Conservation (phyloP, 2,113 vertebrate genomes). For the Podarcis cretensis region DNA sequence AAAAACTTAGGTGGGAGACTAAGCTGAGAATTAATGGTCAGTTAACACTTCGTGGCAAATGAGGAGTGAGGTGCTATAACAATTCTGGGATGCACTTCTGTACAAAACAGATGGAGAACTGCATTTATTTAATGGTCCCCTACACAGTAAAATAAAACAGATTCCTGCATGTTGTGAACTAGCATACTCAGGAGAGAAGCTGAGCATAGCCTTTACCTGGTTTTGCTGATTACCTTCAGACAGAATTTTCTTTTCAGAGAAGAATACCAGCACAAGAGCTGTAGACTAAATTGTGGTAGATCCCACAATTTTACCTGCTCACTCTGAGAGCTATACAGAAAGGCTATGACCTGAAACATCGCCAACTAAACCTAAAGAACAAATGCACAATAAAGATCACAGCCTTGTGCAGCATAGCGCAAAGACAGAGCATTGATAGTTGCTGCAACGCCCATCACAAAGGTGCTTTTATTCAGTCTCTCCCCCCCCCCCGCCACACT, state of each 20-base stretch:
- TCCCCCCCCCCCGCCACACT: no score
- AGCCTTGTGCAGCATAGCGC: no score
- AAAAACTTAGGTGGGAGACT: background rate
- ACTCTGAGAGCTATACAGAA: background rate
- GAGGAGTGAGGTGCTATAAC: background rate
- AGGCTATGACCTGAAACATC: background rate
- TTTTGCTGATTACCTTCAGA: no score
- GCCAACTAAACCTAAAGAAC: background rate
- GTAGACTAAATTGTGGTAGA: background rate
- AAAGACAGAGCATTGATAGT: no score
- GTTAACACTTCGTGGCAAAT: background rate
- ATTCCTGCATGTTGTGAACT: background rate
- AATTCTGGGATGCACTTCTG: background rate
- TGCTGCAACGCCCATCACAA: no score
- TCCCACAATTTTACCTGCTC: background rate
- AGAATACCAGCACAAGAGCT: background rate
- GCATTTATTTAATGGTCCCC: background rate
- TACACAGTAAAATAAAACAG: background rate
- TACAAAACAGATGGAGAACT: background rate
- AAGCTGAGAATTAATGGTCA: background rate
- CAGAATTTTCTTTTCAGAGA: no score
- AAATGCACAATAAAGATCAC: no score
- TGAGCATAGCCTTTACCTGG: background rate
- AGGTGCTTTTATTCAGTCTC: no score
- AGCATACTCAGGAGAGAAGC: background rate